phyloP scores from a whole-genome alignment of 2,888 invertebrate genomes.

The Tanytarsus gracilentus region DNA sequence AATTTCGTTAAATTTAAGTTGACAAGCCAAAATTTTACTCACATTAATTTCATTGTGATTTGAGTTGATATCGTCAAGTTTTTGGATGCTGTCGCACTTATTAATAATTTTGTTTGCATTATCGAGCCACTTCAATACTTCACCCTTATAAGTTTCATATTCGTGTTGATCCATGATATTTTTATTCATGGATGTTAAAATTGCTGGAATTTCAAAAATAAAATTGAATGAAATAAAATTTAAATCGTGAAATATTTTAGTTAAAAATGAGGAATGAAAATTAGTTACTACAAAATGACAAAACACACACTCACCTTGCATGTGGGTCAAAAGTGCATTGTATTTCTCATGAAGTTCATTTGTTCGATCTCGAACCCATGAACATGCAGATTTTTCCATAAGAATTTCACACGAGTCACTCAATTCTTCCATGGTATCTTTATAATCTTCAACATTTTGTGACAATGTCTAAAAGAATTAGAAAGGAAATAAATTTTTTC shows the following conservation, averaged over 20 bases:
- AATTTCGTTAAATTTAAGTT: neutral
- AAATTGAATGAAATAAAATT: too few relatives aligned
- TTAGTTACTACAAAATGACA: neutral
- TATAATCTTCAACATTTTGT: slow-evolving; percentile 65
- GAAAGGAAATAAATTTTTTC: slow-evolving; percentile 27
- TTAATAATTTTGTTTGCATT: slow-evolving; percentile 72
- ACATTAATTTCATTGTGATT: slow-evolving; percentile 73
- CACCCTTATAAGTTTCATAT: slow-evolving; percentile 75
- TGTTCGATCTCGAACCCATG: slow-evolving; percentile 77
- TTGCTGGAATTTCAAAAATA: slow-evolving; percentile 37
- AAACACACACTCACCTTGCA: slow-evolving; percentile 51
- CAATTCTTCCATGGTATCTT: slow-evolving; percentile 69
- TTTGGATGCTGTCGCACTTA: slow-evolving; percentile 73
- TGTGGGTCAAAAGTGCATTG: slow-evolving; percentile 65
- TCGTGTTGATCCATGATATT: slow-evolving; percentile 85
- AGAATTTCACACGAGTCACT: slow-evolving; percentile 79
- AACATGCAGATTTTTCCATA: slow-evolving; percentile 77
- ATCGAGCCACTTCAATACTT: slow-evolving; percentile 74
- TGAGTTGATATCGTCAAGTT: slow-evolving; percentile 64
- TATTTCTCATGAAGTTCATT: slow-evolving; percentile 75
- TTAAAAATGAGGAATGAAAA: neutral
- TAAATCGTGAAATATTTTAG: neutral
- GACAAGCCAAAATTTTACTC: slow-evolving; percentile 35
- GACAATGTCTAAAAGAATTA: slow-evolving; percentile 57
- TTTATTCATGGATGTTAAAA: slow-evolving; percentile 80